Percentiles rank a stretch among this genome's conserved stretches.
These are phyloP conservation scores for Heteromormyrus szaboi DNA, from an alignment of 2,797 vertebrate species.

Conservation along the genomic window DNA sequence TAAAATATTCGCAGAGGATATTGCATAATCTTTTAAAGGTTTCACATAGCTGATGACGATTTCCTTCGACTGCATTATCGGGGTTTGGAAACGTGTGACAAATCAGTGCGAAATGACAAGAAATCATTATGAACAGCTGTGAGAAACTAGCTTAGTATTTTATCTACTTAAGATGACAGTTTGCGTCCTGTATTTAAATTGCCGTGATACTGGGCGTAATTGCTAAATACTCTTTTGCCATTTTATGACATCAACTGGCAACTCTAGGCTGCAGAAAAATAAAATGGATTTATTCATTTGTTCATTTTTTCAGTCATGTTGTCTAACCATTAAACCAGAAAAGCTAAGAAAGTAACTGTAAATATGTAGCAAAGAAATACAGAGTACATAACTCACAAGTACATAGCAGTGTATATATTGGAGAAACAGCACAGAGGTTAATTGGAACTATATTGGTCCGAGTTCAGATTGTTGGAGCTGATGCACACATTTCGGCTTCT, in stretches of 20 bases:
- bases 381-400: background rate
- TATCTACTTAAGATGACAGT: constrained; percentile 17
- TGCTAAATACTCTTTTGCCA: background rate
- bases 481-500: background rate
- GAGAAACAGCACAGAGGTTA: background rate
- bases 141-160: constrained; percentile 27
- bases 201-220: background rate
- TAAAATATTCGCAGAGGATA: constrained; percentile 76
- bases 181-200: background rate
- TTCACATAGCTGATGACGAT: constrained; percentile 61
- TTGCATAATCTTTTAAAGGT: constrained; percentile 76
- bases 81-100: constrained; percentile 45
- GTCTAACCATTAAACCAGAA: background rate
- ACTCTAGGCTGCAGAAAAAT: background rate
- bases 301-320: background rate
- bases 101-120: constrained; percentile 33
- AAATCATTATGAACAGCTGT: constrained; percentile 17
- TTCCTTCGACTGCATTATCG: constrained; percentile 58
- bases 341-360: background rate
- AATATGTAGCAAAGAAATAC: background rate
- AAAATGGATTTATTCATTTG: background rate
- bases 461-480: background rate
- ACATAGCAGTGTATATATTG: background rate
- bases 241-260: background rate
- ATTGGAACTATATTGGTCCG: background rate